Percentiles rank a stretch among this genome's conserved stretches.
Conservation (phyloP, 2,888 invertebrate genomes). For the Pachymerium ferrugineum region DNA sequence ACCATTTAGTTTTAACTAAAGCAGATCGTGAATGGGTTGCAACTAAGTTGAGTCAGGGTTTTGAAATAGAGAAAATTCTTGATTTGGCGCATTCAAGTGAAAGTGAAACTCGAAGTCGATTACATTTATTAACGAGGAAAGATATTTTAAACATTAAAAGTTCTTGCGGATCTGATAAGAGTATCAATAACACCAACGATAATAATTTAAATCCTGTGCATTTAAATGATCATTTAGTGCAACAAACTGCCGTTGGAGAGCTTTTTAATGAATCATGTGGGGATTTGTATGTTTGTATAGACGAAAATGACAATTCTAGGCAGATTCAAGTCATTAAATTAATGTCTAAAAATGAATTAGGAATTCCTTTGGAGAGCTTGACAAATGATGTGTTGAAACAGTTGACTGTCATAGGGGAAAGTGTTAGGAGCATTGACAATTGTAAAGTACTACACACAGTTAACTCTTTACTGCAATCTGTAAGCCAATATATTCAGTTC, state of each 20-base stretch:
- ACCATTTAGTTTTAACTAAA: background rate
- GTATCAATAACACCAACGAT: background rate
- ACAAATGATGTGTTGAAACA: background rate
- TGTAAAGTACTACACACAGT: background rate
- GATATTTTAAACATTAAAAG: background rate
- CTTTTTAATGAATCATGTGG: background rate
- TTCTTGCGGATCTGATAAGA: background rate
- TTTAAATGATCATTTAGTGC: too few relatives aligned
- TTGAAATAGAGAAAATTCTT: background rate
- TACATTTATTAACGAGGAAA: background rate
- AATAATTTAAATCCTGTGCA: too few relatives aligned
- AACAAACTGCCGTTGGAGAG: too few relatives aligned
- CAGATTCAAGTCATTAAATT: background rate
- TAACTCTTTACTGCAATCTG: background rate
- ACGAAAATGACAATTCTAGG: background rate
- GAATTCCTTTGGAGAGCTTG: background rate
- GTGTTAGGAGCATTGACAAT: background rate
- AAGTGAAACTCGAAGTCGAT: background rate
- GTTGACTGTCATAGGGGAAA: background rate
- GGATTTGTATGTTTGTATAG: background rate
- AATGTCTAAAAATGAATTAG: background rate
- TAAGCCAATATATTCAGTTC: background rate
- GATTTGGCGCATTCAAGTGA: background rate
- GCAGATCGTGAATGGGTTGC: background rate
- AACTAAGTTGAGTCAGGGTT: background rate